Conservation (phyloP, 2,797 vertebrate genomes). For the Acanthiza pusilla region DNA sequence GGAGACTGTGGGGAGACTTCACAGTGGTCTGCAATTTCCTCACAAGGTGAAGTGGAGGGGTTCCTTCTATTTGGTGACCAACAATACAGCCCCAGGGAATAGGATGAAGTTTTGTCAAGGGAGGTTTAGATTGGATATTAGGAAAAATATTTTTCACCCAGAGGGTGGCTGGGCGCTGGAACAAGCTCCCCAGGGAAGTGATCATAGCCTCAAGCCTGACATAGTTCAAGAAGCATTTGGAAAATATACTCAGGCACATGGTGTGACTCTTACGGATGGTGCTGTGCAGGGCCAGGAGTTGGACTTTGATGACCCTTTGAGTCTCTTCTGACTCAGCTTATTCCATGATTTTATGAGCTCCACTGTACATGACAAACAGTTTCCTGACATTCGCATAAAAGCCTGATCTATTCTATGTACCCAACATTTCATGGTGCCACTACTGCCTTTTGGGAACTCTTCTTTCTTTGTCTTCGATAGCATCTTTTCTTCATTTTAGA, state of each 20-base stretch:
- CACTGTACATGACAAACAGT: background rate
- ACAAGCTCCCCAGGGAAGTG: background rate
- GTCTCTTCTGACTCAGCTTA: background rate
- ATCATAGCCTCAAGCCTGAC: background rate
- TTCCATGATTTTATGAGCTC: background rate
- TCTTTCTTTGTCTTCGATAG: background rate
- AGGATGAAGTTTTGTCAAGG: background rate
- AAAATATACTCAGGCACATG: background rate
- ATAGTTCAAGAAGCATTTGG: background rate
- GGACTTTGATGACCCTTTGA: background rate
- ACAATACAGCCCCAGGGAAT: background rate
- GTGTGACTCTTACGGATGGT: background rate
- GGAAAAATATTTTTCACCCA: background rate
- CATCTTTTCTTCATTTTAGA: background rate
- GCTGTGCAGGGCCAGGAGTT: background rate
- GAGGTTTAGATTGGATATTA: background rate
- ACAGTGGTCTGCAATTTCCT: background rate
- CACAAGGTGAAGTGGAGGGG: fast-evolving
- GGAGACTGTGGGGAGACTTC: background rate
- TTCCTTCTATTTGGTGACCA: background rate
- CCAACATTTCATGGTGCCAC: background rate
- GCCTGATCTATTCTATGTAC: background rate
- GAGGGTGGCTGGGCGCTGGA: background rate
- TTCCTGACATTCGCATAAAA: background rate
- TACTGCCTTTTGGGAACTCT: background rate